Evolutionary conservation across 2,888 invertebrate genomes (phyloP), one percentile per base, ranked within the genome.

Genomic region (Fabriciana adippe): DNA sequence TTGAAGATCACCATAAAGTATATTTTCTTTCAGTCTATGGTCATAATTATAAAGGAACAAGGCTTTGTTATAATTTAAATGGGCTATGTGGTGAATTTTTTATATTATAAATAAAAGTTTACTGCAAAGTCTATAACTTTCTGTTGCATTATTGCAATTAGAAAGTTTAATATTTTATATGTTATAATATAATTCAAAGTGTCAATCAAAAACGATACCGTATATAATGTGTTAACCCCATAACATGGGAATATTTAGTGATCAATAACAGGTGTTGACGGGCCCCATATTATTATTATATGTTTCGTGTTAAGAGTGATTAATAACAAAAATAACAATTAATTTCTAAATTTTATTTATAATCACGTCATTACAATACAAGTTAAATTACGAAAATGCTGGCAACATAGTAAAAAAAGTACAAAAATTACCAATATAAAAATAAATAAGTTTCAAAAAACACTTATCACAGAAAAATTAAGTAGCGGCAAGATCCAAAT

Each of bases 141-240:
- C 61, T 61, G 50, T 50, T 61, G n/a, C 21, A 51, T 3, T 26
- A 59, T 35, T 48, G 26, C 55, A n/a, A 48, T 66, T 18, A 55
- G 55, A 57, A 48, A 48, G 35, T 56, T 11, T 41, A 35, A 5
- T 57, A 41, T 31, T 56, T 59, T 26, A 60, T 68, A 21, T 62
- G 41, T 51, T 68, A 51, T 72, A 56, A 72, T 51, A 73, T 72
- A 26, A 83, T 92, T 90, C 90, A 92, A 90, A 92, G 92, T 92
- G 92, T 91, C 92, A 92, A 92, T 92, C 91, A 83, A 86, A 76
- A 80, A 78, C 80, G 79, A 81, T 76, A 80, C 85, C 84, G 86
- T 82, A 81, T 67, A 71, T 71, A 72, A 71, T 83, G 82, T 87
- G 83, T 88, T 88, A 89, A 88, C 86, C 82, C 79, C 80, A 78